Conservation (phyloP, 2,888 invertebrate genomes). For the Tipula lateralis region DNA sequence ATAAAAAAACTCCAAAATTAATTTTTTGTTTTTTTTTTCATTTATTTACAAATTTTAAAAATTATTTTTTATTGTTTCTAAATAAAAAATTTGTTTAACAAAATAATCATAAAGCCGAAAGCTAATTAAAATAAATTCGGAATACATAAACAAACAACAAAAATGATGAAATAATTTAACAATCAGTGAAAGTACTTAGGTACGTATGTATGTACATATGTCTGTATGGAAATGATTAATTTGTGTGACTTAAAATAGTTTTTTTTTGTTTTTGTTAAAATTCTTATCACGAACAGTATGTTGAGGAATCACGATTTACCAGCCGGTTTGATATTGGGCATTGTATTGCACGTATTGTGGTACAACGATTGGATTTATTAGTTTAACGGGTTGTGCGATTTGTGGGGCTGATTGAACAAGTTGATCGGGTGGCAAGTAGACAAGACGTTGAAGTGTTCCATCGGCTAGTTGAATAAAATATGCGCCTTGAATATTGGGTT, state of each 20-base stretch:
- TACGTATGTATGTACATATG: neutral
- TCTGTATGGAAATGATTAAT: neutral
- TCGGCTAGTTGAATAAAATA: constrained; percentile 62
- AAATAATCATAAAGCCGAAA: constrained; percentile 11
- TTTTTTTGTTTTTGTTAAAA: neutral
- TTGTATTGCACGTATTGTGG: constrained; percentile 25
- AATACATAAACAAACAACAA: neutral
- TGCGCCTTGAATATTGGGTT: constrained; percentile 48
- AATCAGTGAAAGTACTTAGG: neutral
- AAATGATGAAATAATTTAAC: constrained; percentile 9
- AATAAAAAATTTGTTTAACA: neutral
- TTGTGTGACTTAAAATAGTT: neutral
- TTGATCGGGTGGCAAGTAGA: constrained; percentile 51
- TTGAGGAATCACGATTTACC: neutral
- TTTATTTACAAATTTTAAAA: neutral
- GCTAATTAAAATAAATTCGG: neutral
- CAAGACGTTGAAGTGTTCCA: constrained; percentile 59
- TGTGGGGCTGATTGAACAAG: neutral
- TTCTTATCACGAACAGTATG: neutral
- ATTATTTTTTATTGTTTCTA: neutral
- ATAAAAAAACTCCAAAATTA: neutral
- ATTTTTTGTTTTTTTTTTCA: neutral
- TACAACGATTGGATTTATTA: constrained; percentile 20
- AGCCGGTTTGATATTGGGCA: constrained; percentile 19
- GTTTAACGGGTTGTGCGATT: neutral